Percentiles rank a stretch among this genome's conserved stretches.
Conservation (phyloP, 2,797 vertebrate genomes). For the Hemibagrus guttatus region DNA sequence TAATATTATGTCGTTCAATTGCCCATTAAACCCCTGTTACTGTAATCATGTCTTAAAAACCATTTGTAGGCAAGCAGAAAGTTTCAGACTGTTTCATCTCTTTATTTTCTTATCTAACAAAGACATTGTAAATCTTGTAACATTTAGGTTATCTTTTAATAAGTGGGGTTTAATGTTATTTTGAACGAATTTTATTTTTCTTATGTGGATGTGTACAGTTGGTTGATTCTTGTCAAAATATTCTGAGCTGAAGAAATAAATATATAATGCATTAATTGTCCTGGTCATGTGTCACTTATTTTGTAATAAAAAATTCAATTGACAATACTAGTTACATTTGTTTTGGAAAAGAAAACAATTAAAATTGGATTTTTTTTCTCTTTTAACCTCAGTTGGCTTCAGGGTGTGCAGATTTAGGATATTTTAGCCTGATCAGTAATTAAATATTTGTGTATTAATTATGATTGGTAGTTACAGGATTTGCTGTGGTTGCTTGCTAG, state of each 20-base stretch:
- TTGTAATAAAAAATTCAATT: neutral
- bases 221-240: constrained; percentile 49
- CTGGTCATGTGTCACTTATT: neutral
- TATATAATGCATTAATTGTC: constrained; percentile 14
- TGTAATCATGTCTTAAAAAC: constrained; percentile 39
- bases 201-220: constrained; percentile 58
- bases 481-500: no score
- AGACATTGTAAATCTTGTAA: constrained; percentile 53
- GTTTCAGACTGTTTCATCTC: constrained; percentile 35
- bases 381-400: neutral
- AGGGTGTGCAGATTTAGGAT: neutral
- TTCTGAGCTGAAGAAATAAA: constrained; percentile 50
- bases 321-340: neutral
- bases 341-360: neutral
- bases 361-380: neutral
- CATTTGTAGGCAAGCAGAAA: constrained; percentile 38
- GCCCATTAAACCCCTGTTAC: neutral
- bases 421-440: neutral
- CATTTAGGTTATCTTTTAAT: constrained; percentile 47
- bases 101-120: constrained; percentile 57
- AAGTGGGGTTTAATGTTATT: constrained; percentile 48
- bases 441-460: neutral
- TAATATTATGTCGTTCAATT: constrained; percentile 1
- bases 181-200: constrained; percentile 58
- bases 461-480: neutral